Conservation (phyloP, 2,113 vertebrate species). For the Pteropus alecto region DNA sequence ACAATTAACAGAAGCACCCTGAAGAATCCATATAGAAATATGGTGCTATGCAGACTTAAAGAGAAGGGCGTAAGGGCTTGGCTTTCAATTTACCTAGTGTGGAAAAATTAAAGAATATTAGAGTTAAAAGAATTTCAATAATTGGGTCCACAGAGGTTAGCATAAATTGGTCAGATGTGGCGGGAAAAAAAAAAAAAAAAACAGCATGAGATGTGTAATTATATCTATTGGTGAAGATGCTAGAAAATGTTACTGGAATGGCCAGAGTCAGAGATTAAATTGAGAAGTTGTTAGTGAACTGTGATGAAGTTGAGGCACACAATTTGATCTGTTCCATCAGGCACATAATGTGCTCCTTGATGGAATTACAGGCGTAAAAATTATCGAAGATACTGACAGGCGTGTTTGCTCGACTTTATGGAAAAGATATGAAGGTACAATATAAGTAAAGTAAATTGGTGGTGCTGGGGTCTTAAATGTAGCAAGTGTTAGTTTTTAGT, state of each 20-base stretch:
- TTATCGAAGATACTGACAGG: neutral
- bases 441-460: neutral
- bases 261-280: neutral
- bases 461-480: neutral
- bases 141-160: neutral
- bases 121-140: slow-evolving; percentile 25
- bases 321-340: neutral
- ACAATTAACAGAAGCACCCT: neutral
- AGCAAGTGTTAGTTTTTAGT: slow-evolving; percentile 3
- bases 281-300: neutral
- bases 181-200: neutral
- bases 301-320: neutral
- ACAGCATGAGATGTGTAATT: neutral
- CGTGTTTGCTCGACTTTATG: neutral
- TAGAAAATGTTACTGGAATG: neutral
- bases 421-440: neutral
- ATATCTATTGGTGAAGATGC: neutral
- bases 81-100: neutral
- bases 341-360: neutral
- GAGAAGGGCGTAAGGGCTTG: neutral
- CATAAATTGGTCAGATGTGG: neutral
- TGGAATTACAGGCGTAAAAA: neutral
- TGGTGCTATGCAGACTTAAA: neutral
- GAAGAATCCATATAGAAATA: neutral
- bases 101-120: slow-evolving; percentile 11